Base-by-base conservation (phyloP, 2,113 vertebrate genomes). In the Rousettus leschenaultii region DNA sequence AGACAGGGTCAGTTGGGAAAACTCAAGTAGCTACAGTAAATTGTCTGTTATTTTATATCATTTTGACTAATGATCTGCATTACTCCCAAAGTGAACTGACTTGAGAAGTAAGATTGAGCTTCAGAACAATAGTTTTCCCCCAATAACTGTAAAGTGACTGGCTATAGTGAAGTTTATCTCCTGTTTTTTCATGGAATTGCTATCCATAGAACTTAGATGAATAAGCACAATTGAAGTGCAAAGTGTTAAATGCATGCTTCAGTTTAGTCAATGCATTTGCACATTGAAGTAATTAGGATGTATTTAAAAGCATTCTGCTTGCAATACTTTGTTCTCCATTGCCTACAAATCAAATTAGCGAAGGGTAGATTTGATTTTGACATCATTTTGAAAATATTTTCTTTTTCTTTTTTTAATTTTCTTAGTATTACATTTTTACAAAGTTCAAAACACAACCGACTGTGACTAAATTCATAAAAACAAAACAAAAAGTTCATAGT, bases 331-430 rank as follows among this genome's bases (percentile, higher is more conserved):
- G 98, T 98, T 99, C 98, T 98, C 97, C 97, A 97, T 98, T 99
- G 98, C 98, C 98, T 98, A 97, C 98, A 98, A 99, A 99, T 98
- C 98, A 98, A 99, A 98, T 99, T 99, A 99, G 97, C 97, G 97
- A 98, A 96, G 98, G 97, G 87, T 97, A 99, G 98, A 99, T 98
- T 99, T 98, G 98, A 98, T 98, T 99, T 99, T 98, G 98, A 98
- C 98, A 98, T 99, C 97, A 98, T 98, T 98, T 98, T 98, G 97
- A 98, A 99, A 98, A 98, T 99, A 98, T 98, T 99, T 99, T 98
- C 98, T 98, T 98, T 98, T 98, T 98, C 97, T 98, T 98, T 98
- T 98, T 98, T 98, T 83, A 98, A 98, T 98, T 99, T 99, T 98
- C 98, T 98, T 98, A 98, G 98, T 98, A 98, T 98, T 99, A 98